phyloP scores from a whole-genome alignment of 2,797 vertebrate species.

The Gymnoscopelus braueri region DNA sequence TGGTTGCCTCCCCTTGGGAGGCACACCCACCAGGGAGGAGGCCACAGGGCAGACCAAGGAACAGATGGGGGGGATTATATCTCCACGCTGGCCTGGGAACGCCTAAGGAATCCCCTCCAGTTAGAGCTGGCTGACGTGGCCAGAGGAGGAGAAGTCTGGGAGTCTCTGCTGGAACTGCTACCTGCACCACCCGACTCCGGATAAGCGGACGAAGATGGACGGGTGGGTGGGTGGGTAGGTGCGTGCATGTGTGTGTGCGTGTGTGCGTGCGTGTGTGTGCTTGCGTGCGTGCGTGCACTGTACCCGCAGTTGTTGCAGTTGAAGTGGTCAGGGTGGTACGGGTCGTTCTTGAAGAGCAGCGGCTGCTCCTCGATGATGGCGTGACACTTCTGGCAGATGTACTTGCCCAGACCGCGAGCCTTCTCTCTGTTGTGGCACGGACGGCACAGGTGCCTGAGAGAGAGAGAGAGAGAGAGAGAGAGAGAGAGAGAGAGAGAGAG shows the following conservation, averaged over 20 bases:
- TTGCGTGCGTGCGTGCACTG: background rate
- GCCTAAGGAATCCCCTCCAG: too few species aligned
- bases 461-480: background rate
- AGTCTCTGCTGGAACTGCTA: too few species aligned
- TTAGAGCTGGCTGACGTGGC: too few species aligned
- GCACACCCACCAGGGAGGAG: too few species aligned
- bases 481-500: background rate
- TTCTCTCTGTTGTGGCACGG: slow-evolving; percentile 89
- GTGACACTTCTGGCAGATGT: slow-evolving; percentile 92
- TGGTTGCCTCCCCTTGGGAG: too few species aligned
- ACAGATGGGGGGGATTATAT: too few species aligned
- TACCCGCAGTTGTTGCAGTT: slow-evolving; percentile 91
- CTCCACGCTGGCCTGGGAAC: too few species aligned
- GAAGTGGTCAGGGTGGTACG: slow-evolving; percentile 92
- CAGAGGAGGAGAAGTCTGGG: too few species aligned
- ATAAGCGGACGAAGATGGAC: background rate
- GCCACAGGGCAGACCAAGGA: too few species aligned
- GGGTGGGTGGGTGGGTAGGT: background rate
- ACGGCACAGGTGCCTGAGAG: slow-evolving; percentile 86
- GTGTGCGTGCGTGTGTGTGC: background rate
- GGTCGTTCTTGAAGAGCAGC: slow-evolving; percentile 90
- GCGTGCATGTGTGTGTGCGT: background rate
- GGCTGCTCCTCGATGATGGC: slow-evolving; percentile 89
- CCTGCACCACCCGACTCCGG: too few species aligned
- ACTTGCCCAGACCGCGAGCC: slow-evolving; percentile 88